Evolutionary conservation across 1,140 invertebrate genomes (phyloP), one percentile per base, ranked within the genome.

Genomic region (Pseudomyrmex cubaensis): DNA sequence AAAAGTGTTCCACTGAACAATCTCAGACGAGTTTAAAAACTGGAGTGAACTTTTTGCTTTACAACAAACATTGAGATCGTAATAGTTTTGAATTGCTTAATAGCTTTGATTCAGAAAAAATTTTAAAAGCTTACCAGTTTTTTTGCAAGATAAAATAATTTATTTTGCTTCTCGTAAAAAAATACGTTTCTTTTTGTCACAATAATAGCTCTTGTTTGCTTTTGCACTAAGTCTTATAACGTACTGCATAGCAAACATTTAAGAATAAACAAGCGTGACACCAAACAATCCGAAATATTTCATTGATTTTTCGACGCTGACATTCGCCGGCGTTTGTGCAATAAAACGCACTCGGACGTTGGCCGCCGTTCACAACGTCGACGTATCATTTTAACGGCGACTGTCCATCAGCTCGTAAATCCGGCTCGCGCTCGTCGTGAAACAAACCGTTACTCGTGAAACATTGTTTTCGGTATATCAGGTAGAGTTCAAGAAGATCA

Each of bases 401-500:
- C 44, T 56, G 56, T 61, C 12, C 48, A 17, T 56, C 56, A 35
- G 78, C 56, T 44, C 52, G 44, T 62, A 85, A 85, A 82, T 87
- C 61, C 69, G 35, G 15, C 15, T 54, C 44, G 66, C 25, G 44
- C n/a, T 15, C 52, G 20, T n/a, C 15, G 75, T 9, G 67, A 80
- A 72, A 70, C 76, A 78, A 72, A 61, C 9, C 9, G 17, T 44
- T 56, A n/a, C 20, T 12, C 56, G 46, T 59, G 67, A 73, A 74
- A 72, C 50, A 35, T 48, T 62, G 61, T 85, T 57, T 13, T 72
- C 46, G 15, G n/a, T 2, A 3, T 48, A 20, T 61, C n/a, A 86
- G 83, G 86, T 66, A 35, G 61, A 67, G 15, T 77, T 50, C 17
- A 66, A 82, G 46, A 8, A 69, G 63, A 84, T 75, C 85, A 84